Evolutionary conservation across 2,888 invertebrate genomes (phyloP), one percentile per base, ranked within the genome.

Genomic region (Shargacucullia verbasci): DNA sequence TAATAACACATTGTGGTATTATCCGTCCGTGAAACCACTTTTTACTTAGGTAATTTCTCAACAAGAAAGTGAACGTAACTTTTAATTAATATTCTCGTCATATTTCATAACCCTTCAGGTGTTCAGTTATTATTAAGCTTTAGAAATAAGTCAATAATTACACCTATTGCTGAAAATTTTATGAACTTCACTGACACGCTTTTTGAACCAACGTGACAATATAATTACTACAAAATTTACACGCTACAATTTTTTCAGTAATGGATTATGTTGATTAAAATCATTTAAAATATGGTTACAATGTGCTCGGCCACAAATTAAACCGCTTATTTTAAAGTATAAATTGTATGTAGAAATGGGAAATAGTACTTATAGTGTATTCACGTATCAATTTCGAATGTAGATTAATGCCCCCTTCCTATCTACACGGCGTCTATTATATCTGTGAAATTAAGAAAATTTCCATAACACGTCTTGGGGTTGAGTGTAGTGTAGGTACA

Each of bases 1-100:
- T 86, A 88, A 87, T 86, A 88, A 86, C 84, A 88, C 82, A 85
- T 81, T 82, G 84, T 79, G 76, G 80, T 70, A 81, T 84, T 81
- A 84, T 82, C 73, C 77, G 64, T 38, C 57, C 59, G 63, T 56
- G 76, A 72, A 76, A 82, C 74, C 80, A 71, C 68, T 80, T 88
- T 87, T 83, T 83, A 79, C 80, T 77, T 58, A 64, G 73, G 71
- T 78, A 73, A 81, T 81, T 83, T 79, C 73, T 76, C 73, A 69
- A 68, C 67, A 67, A 65, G 66, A 70, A 69, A 66, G 47, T 57
- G 63, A 70, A 76, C 46, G 50, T 27, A 76, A 78, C 59, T 76
- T 80, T 81, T 80, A 80, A 82, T 83, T 82, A 77, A 79, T 79
- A 70, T 76, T 77, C 64, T 59, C 69, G 45, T 60, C 53, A 66